Base-by-base conservation (phyloP, 1,140 invertebrate genomes). In the Drosophila auraria region DNA sequence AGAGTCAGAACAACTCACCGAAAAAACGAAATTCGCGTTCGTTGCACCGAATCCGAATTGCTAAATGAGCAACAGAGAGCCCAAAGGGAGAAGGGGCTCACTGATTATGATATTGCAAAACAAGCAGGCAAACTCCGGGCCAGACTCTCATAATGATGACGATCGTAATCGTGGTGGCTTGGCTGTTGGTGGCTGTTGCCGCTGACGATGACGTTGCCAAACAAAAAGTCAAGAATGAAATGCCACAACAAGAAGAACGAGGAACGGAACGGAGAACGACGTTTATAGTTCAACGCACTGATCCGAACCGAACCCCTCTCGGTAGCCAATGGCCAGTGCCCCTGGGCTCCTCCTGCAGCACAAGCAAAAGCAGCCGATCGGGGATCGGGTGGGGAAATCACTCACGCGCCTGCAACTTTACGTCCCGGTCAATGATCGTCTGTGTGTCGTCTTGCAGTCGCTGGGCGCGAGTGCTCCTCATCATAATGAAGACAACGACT, bases 231-330 rank as follows among this genome's bases (percentile, higher is more conserved):
- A 89, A 90, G 86, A 89, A 89, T 89, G 86, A 89, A 87, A 83
- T 89, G 78, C 84, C 81, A 75, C 74, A 78, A 45, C 70, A 77
- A 58, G 44, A 78, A 50, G 49, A 70, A 60, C 65, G 62, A 56
- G 20, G 49, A 72, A 62, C 75, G 44, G 53, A 68, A 59, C 75
- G 44, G 50, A 68, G 83, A 68, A 77, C 83, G 80, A 89, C 86
- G 84, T 89, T 89, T 89, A 89, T 89, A 84, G 84, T 89, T 89
- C 84, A 89, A 89, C 84, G 84, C 84, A 84, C 84, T 69, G 84
- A 53, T 56, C 40, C 40, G 20, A 11, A 3, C 62, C 62, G 33
- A 11, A 3, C 57, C 61, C 49, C 61, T 36, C 25, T 78, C 82
- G 65, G 65, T 82, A 79, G 83, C 84, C 77, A 77, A 17, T 84